Conservation (phyloP, 2,797 vertebrate genomes). For the Sarcophilus harrisii region DNA sequence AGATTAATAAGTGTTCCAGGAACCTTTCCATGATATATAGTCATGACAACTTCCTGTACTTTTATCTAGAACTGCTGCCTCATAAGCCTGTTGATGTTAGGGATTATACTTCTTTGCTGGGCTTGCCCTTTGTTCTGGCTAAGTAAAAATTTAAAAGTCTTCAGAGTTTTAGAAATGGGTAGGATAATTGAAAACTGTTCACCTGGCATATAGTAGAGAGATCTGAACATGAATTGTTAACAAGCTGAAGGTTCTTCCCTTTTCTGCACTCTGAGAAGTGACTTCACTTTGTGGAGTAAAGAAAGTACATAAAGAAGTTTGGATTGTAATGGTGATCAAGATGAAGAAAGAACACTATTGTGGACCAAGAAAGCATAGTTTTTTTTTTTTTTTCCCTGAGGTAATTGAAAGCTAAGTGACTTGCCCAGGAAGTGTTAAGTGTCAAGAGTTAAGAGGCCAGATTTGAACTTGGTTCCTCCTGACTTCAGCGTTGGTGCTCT, state of each 20-base stretch:
- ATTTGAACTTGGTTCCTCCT: too few species aligned
- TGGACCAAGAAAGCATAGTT: background rate
- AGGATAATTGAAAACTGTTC: background rate
- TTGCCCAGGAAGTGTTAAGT: too few species aligned
- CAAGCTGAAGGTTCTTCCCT: background rate
- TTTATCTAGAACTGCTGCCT: background rate
- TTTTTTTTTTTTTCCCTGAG: too few species aligned
- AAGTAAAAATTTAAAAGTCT: background rate
- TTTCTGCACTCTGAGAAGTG: rapidly evolving
- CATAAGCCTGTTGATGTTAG: background rate
- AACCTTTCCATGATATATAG: background rate
- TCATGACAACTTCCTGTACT: background rate
- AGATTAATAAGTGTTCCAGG: background rate
- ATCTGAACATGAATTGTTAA: background rate
- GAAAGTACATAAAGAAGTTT: background rate
- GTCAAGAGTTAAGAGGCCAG: too few species aligned
- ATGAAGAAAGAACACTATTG: background rate
- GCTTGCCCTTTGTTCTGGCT: background rate
- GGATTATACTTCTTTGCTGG: background rate
- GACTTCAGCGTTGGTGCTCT: too few species aligned
- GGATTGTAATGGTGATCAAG: background rate
- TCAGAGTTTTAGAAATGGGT: background rate
- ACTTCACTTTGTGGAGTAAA: background rate
- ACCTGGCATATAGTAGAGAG: background rate
- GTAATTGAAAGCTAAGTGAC: too few species aligned